These are phyloP conservation scores for Holacanthus passer DNA, from an alignment of 2,113 vertebrate species.

Conservation along the genomic window DNA sequence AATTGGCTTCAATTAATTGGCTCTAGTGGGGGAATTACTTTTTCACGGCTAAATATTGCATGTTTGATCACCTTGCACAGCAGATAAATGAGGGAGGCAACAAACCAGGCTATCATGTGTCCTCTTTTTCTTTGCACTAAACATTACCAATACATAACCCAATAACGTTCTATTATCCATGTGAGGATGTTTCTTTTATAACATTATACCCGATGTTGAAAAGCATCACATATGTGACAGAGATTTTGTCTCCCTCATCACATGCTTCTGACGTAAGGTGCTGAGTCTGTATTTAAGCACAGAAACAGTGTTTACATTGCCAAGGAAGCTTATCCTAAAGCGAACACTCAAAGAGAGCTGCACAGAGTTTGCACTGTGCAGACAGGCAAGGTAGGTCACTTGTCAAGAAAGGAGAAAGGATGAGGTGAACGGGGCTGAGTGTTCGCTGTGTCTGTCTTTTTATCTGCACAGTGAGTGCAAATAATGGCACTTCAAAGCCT, in stretches of 20 bases:
- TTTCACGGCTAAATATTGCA: conserved; percentile 36
- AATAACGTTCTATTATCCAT: not conserved
- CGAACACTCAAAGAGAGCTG: conserved; percentile 33
- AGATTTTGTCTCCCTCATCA: conserved; percentile 14
- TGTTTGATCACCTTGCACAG: conserved; percentile 24
- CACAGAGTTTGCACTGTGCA: conserved; percentile 44
- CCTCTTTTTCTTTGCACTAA: not conserved
- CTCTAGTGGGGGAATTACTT: conserved; percentile 19
- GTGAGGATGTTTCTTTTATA: conserved; percentile 1
- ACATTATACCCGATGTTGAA: not conserved
- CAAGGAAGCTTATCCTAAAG: conserved; percentile 35
- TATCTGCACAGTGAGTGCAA: conserved; percentile 50
- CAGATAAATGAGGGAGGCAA: conserved; percentile 6
- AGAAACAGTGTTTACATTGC: conserved; percentile 27
- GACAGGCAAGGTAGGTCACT: conserved; percentile 56
- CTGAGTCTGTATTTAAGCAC: conserved; percentile 29
- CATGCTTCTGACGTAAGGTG: conserved; percentile 13
- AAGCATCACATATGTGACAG: not conserved
- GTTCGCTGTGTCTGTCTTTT: conserved; percentile 55
- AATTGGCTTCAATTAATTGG: conserved; percentile 47
- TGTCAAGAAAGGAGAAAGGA: conserved; percentile 65
- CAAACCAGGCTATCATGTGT: conserved; percentile 1
- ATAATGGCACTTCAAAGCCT: conserved; percentile 60
- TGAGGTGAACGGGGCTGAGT: conserved; percentile 42
- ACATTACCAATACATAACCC: not conserved